A percentile compares a stretch with the other conserved stretches of the same genome.
Evolutionary conservation across 2,113 vertebrate genomes (phyloP).

Genomic region (Vulpes vulpes): DNA sequence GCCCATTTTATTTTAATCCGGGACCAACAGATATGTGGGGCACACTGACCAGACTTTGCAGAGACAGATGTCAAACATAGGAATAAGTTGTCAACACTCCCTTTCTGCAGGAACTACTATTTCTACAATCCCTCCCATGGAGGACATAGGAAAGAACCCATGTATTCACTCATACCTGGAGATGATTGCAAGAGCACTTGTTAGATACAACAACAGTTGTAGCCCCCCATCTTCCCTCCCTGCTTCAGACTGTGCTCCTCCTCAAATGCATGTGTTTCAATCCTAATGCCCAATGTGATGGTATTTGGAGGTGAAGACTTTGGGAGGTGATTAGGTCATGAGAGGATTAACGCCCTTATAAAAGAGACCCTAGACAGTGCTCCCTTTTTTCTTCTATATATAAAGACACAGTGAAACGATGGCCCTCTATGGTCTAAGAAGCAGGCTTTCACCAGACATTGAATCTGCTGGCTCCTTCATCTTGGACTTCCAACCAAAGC

Average conservation of each 20-base stretch:
- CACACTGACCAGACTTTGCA: neutral
- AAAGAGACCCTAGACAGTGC: neutral
- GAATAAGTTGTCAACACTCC: neutral
- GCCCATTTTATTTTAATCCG: neutral
- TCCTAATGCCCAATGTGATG: neutral
- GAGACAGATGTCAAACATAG: neutral
- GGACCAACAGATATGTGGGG: neutral
- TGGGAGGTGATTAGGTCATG: neutral
- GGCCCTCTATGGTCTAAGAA: neutral
- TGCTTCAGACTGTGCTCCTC: neutral
- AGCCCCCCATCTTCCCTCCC: neutral
- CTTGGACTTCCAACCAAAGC: neutral
- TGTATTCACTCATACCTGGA: neutral
- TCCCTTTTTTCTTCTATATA: neutral
- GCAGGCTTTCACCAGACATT: neutral
- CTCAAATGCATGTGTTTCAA: neutral
- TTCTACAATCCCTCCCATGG: neutral
- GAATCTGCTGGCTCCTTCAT: neutral
- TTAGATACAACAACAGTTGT: neutral
- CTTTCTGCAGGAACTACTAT: neutral
- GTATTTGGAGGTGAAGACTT: neutral
- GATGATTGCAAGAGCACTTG: neutral
- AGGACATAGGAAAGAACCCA: neutral
- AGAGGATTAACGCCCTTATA: neutral
- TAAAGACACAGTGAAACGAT: neutral